Conservation (phyloP, 2,113 vertebrate species). For the Conger conger region DNA sequence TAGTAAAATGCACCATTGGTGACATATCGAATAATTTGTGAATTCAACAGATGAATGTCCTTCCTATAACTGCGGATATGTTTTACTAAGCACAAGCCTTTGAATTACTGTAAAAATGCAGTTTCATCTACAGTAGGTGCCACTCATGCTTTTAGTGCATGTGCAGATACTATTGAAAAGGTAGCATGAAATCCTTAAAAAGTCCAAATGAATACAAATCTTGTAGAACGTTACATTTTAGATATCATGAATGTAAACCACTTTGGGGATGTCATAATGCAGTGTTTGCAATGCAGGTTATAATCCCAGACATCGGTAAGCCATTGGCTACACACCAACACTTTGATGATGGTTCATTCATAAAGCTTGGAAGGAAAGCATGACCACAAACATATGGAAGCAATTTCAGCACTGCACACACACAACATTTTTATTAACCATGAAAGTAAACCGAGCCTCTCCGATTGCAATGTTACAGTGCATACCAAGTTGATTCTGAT, state of each 20-base stretch:
- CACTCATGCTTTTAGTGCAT: too few species aligned
- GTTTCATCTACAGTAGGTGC: too few species aligned
- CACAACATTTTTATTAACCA: neutral
- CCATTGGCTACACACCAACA: constrained; percentile 1
- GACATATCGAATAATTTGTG: neutral
- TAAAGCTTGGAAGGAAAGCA: constrained; percentile 9
- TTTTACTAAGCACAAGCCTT: too few species aligned
- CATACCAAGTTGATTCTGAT: neutral
- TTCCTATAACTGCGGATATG: too few species aligned
- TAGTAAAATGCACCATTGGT: neutral
- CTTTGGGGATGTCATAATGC: neutral
- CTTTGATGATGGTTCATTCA: neutral
- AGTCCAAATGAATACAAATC: neutral
- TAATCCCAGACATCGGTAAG: neutral
- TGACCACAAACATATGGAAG: constrained; percentile 2
- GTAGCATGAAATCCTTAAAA: neutral
- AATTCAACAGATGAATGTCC: neutral
- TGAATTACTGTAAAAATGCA: too few species aligned
- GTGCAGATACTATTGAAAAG: too few species aligned
- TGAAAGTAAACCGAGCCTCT: neutral
- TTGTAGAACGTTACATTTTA: neutral
- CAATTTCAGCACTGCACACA: neutral
- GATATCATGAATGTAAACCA: neutral
- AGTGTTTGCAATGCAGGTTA: neutral
- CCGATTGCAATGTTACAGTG: neutral